Evolutionary conservation across 1,140 invertebrate genomes (phyloP).

Genomic region (Rhopalosiphum maidis): DNA sequence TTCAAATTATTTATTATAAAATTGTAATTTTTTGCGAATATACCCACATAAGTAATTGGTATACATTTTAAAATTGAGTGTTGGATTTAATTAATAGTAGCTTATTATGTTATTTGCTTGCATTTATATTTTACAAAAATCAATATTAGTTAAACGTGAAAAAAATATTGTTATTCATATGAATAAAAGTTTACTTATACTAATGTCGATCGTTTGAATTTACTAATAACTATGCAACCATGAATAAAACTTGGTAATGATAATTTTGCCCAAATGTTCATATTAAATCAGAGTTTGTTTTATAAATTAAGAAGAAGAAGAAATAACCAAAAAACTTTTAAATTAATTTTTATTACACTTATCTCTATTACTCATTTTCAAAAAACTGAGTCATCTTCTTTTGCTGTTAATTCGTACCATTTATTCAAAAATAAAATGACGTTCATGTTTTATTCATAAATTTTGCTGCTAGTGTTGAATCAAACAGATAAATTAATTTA

Average conservation of each 20-base stretch:
- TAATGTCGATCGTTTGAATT: too few relatives aligned
- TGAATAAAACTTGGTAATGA: neutral
- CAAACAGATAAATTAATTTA: neutral
- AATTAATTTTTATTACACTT: neutral
- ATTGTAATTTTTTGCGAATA: too few relatives aligned
- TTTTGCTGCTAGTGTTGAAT: neutral
- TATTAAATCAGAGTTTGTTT: neutral
- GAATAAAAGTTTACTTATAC: too few relatives aligned
- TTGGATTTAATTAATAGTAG: neutral
- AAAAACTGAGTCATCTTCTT: constrained; percentile 26
- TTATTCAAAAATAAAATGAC: neutral
- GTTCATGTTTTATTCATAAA: neutral
- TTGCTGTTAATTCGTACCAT: constrained; percentile 14
- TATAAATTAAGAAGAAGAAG: neutral
- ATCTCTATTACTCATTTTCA: neutral
- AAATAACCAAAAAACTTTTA: neutral
- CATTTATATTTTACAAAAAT: neutral
- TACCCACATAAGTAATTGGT: neutral
- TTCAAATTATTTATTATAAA: too few relatives aligned
- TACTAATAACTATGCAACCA: neutral
- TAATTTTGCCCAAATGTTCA: neutral
- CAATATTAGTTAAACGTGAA: neutral
- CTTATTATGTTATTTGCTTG: neutral
- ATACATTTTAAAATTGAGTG: neutral
- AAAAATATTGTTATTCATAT: too few relatives aligned